Evolutionary conservation across 64 coral and sea anemone species (phyloP), one percentile per base, ranked within the genome.

Genomic region (Stichodactyla mertensii): DNA sequence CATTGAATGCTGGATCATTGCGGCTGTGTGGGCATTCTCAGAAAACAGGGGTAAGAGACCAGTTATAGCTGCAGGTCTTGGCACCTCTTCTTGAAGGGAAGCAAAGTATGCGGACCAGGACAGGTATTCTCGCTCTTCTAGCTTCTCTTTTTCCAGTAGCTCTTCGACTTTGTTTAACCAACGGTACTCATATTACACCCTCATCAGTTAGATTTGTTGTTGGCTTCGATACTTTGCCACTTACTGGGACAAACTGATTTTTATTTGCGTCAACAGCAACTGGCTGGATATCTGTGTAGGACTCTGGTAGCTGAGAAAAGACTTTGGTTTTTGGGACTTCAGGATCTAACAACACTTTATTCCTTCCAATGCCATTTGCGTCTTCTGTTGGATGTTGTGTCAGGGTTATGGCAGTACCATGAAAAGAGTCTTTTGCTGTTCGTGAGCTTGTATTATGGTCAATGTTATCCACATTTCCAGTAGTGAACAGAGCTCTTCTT

Each of bases 101-200:
- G 84, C 84, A 86, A 52, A 67, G 60, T 56, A 53, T 20, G 67
- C 66, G 12, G 86, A 80, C 74, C 86, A 88, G n/a, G 77, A 80
- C 27, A 88, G 36, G 77, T 80, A 88, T 5, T 80, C 74, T 61
- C 45, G 24, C 16, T 88, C 59, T 7, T 88, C 55, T 55, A 27
- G 53, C 61, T 80, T 88, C 24, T 88, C 86, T 71, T 88, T 88
- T 52, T 45, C 71, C 10, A 80, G 11, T 26, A 88, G 45, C 13
- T 80, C 86, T 20, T 80, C 10, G 15, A 88, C 55, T 51, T 36
- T 80, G 51, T 80, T 18, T 45, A 88, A 55, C 86, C 86, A 88
- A 16, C 79, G 86, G 61, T 61, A 52, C 54, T 88, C 74, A 18
- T 88, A 61, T 45, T 13, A 88, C 60, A 27, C 74, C 57, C 61